phyloP scores from a whole-genome alignment of 2,113 vertebrate species.

The Charadrius vociferus region DNA sequence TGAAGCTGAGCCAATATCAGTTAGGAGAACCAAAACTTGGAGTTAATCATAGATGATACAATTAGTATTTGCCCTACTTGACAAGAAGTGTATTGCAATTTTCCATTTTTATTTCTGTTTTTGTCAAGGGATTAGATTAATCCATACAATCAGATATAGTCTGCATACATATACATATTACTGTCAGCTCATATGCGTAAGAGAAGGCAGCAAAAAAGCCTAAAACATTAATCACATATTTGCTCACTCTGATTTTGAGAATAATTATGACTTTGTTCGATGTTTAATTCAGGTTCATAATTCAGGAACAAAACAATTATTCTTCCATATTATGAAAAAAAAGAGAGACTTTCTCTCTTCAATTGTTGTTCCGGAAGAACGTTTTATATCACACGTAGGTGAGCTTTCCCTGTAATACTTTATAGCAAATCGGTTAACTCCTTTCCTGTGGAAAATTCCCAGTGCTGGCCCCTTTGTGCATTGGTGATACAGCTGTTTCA shows the following conservation, averaged over 20 bases:
- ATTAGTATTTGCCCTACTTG: neutral
- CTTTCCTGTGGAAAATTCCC: neutral
- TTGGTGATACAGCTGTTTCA: neutral
- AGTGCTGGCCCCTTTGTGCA: neutral
- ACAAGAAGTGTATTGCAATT: neutral
- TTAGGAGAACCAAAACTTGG: neutral
- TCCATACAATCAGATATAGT: neutral
- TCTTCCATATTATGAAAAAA: neutral
- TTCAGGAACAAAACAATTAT: neutral
- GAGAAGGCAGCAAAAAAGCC: neutral
- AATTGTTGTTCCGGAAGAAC: neutral
- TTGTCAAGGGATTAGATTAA: neutral
- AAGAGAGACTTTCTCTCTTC: fast-evolving
- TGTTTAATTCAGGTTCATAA: neutral
- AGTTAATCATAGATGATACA: neutral
- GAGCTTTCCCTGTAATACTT: neutral
- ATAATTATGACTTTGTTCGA: neutral
- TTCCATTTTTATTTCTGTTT: neutral
- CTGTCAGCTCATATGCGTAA: neutral
- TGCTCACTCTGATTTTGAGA: neutral
- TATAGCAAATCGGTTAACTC: neutral
- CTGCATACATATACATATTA: neutral
- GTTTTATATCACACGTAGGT: neutral
- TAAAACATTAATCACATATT: neutral
- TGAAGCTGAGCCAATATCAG: neutral